These are phyloP conservation scores for Thamnophis sirtalis DNA, from an alignment of 2,113 vertebrate species.

Conservation along the genomic window DNA sequence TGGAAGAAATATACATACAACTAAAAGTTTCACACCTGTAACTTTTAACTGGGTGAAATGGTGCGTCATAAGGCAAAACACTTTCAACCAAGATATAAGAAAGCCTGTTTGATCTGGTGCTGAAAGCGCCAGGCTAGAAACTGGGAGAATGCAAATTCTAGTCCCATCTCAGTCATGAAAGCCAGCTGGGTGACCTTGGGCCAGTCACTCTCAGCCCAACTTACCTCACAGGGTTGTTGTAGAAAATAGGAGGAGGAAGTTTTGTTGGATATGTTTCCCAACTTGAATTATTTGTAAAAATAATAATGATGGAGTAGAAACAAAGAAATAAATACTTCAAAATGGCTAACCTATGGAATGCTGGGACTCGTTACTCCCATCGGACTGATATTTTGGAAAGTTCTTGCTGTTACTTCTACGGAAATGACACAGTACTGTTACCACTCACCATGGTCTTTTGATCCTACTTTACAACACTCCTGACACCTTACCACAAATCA, in stretches of 20 bases:
- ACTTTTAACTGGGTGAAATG: background rate
- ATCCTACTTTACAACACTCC: background rate
- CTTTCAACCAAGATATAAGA: background rate
- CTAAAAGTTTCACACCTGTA: background rate
- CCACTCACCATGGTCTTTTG: background rate
- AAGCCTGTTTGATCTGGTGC: background rate
- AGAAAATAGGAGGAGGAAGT: background rate
- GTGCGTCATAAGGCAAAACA: background rate
- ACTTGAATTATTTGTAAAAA: background rate
- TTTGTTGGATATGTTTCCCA: background rate
- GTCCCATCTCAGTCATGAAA: background rate
- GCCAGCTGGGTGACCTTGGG: background rate
- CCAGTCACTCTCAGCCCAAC: background rate
- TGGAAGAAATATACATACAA: background rate
- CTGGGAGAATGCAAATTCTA: background rate
- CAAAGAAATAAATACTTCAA: background rate
- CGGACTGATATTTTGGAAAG: background rate
- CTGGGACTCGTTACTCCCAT: background rate
- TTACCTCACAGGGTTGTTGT: background rate
- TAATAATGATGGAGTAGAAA: background rate
- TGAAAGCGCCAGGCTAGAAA: background rate
- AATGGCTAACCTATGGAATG: background rate
- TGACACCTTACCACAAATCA: background rate
- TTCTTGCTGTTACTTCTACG: background rate
- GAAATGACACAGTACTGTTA: background rate